Evolutionary conservation across 2,888 invertebrate genomes (phyloP).

Genomic region (Yponomeuta malinellus): DNA sequence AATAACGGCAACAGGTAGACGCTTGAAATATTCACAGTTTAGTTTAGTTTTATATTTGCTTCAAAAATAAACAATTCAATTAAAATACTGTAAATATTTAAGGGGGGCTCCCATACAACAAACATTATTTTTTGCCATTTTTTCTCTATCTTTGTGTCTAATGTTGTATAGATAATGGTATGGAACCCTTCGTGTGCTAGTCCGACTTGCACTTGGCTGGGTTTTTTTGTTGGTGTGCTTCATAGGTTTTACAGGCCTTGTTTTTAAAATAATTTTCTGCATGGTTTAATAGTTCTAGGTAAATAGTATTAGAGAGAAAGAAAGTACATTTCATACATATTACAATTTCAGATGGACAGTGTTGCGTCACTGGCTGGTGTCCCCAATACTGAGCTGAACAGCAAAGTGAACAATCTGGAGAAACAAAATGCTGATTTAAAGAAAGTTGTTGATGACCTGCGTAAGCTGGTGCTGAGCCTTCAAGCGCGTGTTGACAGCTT

Average conservation of each 20-base stretch:
- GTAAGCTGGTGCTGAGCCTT: slow-evolving; percentile 62
- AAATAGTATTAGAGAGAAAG: not conserved
- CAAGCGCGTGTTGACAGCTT: slow-evolving; percentile 61
- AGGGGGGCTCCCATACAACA: no score
- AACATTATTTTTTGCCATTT: no score
- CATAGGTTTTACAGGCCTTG: not conserved
- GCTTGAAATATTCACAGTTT: no score
- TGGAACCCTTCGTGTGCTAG: no score
- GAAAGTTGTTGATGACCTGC: slow-evolving; percentile 61
- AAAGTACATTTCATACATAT: not conserved
- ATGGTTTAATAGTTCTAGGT: not conserved
- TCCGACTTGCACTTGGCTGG: no score
- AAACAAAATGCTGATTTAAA: slow-evolving; percentile 75
- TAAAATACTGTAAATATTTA: no score
- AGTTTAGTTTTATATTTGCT: no score
- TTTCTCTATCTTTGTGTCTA: no score
- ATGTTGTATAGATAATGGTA: no score
- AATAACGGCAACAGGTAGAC: no score
- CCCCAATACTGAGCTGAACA: slow-evolving; percentile 72
- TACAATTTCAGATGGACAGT: slow-evolving; percentile 77
- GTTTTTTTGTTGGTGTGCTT: slow-evolving; percentile 1
- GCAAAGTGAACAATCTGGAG: slow-evolving; percentile 73
- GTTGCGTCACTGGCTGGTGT: slow-evolving; percentile 75
- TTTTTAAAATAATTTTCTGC: not conserved
- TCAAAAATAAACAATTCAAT: no score